These are phyloP conservation scores for Syngnathus scovelli DNA, from an alignment of 2,113 vertebrate species.

Conservation along the genomic window DNA sequence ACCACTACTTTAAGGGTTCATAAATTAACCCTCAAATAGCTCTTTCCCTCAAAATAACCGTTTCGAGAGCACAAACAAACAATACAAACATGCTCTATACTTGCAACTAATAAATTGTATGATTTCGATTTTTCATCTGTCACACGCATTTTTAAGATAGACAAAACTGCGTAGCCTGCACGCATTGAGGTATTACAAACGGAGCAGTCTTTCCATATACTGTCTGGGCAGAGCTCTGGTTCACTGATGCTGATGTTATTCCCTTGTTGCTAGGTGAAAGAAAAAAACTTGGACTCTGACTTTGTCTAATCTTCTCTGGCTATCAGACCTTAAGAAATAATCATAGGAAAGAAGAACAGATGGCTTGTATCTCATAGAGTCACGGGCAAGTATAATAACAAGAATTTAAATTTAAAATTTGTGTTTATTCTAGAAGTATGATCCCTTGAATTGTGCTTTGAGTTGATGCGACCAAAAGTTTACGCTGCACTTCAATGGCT, in stretches of 20 bases:
- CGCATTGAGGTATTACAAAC: neutral
- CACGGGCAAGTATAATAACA: neutral
- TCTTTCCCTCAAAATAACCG: neutral
- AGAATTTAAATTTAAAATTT: neutral
- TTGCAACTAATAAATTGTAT: neutral
- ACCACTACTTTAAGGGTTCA: neutral
- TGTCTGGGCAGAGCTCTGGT: neutral
- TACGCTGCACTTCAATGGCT: constrained; percentile 1
- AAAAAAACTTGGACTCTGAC: constrained; percentile 29
- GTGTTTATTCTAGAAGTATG: neutral
- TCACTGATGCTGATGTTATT: constrained; percentile 18
- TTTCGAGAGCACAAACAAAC: neutral
- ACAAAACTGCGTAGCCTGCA: no score
- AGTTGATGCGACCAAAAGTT: constrained; percentile 4
- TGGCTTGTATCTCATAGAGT: neutral
- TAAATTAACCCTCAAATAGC: neutral
- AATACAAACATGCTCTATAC: neutral
- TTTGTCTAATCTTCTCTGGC: constrained; percentile 24
- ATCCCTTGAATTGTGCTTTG: neutral
- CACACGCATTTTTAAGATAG: no score
- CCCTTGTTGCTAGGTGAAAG: constrained; percentile 23
- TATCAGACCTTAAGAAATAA: neutral
- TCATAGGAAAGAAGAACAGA: neutral
- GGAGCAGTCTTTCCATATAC: neutral
- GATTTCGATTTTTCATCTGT: neutral